Evolutionary conservation across 2,888 invertebrate genomes (phyloP).

Genomic region (Archaeoteleia sp.): DNA sequence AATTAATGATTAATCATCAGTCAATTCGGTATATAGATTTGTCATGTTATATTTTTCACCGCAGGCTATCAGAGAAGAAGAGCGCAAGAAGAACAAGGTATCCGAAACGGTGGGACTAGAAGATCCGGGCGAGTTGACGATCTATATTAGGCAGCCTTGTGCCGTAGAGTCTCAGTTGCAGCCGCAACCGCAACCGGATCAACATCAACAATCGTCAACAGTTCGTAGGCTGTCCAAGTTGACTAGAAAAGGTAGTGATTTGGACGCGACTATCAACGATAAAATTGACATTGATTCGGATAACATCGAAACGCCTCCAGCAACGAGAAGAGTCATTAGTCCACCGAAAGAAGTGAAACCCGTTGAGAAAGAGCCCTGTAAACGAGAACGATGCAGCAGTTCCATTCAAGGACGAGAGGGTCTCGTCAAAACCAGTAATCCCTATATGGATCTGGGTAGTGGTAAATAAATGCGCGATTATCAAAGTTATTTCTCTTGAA

Average conservation of each 20-base stretch:
- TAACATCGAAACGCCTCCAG: slow-evolving; percentile 93
- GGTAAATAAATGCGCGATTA: no score
- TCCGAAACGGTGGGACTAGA: slow-evolving; percentile 58
- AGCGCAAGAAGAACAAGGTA: slow-evolving; percentile 68
- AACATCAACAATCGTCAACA: slow-evolving; percentile 46
- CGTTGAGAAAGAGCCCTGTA: slow-evolving; percentile 68
- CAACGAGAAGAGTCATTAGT: slow-evolving; percentile 82
- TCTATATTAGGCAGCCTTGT: slow-evolving; percentile 69
- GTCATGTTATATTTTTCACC: slow-evolving; percentile 5
- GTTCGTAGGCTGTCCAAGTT: slow-evolving; percentile 63
- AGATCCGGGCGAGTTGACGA: slow-evolving; percentile 68
- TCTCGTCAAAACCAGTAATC: slow-evolving; percentile 55
- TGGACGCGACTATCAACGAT: slow-evolving; percentile 75
- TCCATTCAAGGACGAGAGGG: slow-evolving; percentile 63
- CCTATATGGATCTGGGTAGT: slow-evolving; percentile 66
- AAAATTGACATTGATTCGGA: slow-evolving; percentile 91
- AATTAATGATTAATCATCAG: no score
- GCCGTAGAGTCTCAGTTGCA: no score
- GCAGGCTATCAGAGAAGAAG: slow-evolving; percentile 72
- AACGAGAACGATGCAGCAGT: slow-evolving; percentile 68
- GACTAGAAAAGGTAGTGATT: slow-evolving; percentile 55
- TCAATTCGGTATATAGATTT: no score
- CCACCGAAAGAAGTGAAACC: slow-evolving; percentile 79
- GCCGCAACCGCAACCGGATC: no score
- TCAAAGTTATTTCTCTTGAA: no score